A percentile compares a stretch with the other conserved stretches of the same genome.
These are phyloP conservation scores for Rousettus leschenaultii DNA, from an alignment of 2,113 vertebrate species.

Conservation along the genomic window DNA sequence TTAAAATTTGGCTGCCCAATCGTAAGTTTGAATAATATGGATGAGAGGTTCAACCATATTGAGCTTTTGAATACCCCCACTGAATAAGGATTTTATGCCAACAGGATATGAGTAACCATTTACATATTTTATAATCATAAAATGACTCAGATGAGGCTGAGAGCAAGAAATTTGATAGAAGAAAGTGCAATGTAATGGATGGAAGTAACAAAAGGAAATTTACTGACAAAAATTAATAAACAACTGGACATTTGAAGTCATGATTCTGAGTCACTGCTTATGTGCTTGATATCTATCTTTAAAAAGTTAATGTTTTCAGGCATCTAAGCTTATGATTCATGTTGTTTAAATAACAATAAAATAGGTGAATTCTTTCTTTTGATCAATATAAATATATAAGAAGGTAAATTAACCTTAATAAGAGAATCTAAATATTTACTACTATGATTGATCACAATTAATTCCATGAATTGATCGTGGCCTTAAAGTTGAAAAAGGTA, in stretches of 20 bases:
- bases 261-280: slow-evolving; percentile 61
- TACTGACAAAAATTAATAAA: slow-evolving; percentile 63
- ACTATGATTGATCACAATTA: neutral
- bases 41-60: neutral
- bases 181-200: neutral
- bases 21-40: neutral
- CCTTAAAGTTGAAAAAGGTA: neutral
- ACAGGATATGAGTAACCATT: slow-evolving; percentile 54
- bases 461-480: neutral
- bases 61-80: neutral
- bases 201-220: neutral
- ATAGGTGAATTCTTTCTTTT: neutral
- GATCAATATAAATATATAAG: neutral
- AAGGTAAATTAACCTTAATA: neutral
- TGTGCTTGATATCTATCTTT: slow-evolving; percentile 15
- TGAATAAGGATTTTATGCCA: neutral
- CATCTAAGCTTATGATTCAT: slow-evolving; percentile 3
- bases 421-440: neutral
- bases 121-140: neutral
- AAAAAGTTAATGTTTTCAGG: slow-evolving; percentile 37
- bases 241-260: neutral
- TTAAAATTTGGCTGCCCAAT: neutral
- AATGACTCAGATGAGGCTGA: slow-evolving; percentile 16
- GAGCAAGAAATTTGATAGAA: neutral
- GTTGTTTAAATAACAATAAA: neutral